Evolutionary conservation across 2,797 vertebrate genomes (phyloP).

Genomic region (Squalus acanthias): DNA sequence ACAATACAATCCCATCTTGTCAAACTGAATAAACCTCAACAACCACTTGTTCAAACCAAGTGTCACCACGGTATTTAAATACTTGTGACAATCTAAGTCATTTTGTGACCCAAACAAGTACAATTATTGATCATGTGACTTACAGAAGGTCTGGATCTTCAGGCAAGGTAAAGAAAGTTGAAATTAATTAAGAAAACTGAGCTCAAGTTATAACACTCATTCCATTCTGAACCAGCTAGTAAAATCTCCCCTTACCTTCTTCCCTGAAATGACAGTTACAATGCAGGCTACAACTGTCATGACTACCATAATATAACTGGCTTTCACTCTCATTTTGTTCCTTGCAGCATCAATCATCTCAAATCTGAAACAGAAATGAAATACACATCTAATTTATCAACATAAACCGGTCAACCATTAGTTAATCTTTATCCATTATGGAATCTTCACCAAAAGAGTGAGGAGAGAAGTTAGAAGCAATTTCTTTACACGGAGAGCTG

Average conservation of each 20-base stretch:
- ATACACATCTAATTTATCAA: neutral
- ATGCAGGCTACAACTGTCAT: slow-evolving; percentile 68
- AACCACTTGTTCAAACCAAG: neutral
- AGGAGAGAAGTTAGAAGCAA: neutral
- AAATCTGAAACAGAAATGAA: slow-evolving; percentile 56
- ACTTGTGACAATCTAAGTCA: neutral
- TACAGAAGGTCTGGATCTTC: neutral
- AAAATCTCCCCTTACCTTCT: slow-evolving; percentile 64
- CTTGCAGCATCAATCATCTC: slow-evolving; percentile 76
- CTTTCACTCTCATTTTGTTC: slow-evolving; percentile 73
- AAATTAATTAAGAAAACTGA: neutral
- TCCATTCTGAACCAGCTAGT: neutral
- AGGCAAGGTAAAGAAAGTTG: neutral
- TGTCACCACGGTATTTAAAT: neutral
- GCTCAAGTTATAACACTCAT: neutral
- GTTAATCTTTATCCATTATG: neutral
- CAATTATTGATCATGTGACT: neutral
- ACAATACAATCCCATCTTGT: too few relatives aligned
- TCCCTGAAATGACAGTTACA: slow-evolving; percentile 66
- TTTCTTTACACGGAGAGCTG: neutral
- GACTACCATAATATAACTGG: slow-evolving; percentile 75
- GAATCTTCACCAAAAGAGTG: neutral
- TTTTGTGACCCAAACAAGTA: neutral
- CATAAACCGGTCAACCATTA: neutral
- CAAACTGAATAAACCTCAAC: neutral